These are phyloP conservation scores for Holothuria scabra DNA, from an alignment of 53 echinoderm and acorn worm genomes.

Conservation along the genomic window DNA sequence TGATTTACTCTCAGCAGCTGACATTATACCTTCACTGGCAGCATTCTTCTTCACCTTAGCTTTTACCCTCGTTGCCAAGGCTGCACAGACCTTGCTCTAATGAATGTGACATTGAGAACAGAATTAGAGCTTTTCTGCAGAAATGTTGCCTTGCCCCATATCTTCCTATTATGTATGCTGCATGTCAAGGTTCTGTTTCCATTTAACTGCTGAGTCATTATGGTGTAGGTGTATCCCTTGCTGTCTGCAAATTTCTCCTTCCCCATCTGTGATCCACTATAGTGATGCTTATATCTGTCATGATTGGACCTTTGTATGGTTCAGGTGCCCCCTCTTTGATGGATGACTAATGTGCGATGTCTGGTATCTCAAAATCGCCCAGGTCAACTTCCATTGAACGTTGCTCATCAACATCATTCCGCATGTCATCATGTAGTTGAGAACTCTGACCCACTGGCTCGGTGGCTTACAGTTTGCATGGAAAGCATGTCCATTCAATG, in stretches of 20 bases:
- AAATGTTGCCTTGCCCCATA: conserved; percentile 37
- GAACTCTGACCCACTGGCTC: not conserved
- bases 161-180: conserved; percentile 2
- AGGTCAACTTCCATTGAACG: not conserved
- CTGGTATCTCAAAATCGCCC: not conserved
- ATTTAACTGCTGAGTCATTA: not conserved
- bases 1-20: conserved; percentile 48
- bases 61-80: not conserved
- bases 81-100: conserved; percentile 3
- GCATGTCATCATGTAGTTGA: not conserved
- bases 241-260: conserved; percentile 17
- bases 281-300: not conserved
- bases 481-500: conserved; percentile 22
- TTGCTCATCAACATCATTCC: not conserved
- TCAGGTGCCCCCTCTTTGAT: conserved; percentile 4
- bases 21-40: not conserved
- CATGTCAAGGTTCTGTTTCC: conserved; percentile 27
- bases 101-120: conserved; percentile 6
- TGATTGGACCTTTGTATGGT: not conserved
- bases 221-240: conserved; percentile 1
- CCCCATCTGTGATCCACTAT: conserved; percentile 11
- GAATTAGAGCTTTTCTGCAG: conserved; percentile 9
- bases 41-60: conserved; percentile 30
- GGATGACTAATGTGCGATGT: not conserved
- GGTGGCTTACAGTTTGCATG: conserved; percentile 2